Evolutionary conservation across 2,888 invertebrate species (phyloP), one percentile per base, ranked within the genome.

Genomic region (Cheilosia impressa): DNA sequence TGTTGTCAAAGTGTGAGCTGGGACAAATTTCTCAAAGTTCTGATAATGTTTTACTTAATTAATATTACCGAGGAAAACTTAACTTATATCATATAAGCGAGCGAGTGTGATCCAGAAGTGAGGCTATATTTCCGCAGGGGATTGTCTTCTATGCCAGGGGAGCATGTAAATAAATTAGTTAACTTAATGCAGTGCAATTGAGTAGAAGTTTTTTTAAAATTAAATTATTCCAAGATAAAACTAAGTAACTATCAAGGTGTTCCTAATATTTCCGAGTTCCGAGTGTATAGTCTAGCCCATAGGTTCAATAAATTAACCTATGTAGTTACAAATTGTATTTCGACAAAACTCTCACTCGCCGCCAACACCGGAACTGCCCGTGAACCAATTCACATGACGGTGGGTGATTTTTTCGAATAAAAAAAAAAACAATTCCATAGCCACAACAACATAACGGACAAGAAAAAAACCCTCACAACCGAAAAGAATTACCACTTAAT

Each of bases 401-500:
- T 55, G 53, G n/a, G n/a, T 50, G 19, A 55, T n/a, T 24, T 15
- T 13, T 19, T 22, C 2, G 6, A 7, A n/a, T n/a, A 45, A n/a
- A 43, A 4, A 45, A 13, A 17, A 47, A 17, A 47, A 6, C 17
- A 6, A 6, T 7, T 22, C 22, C 13, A 22, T 15, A 50, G 19
- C 15, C 13, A 3, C 31, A 27, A 3, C 31, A 27, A n/a, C 2
- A 9, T n/a, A 13, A 31, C 60, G 53, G 53, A 15, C 34, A 0
- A 53, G 38, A 24, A n/a, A 19, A 19, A 19, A 50, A 19, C 22
- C 13, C 22, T 13, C 22, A 4, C 45, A 47, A 17, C 9, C 17
- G n/a, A 43, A 53, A 31, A 34, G 24, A 55, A 68, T 68, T 45
- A 45, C 68, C 55, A 43, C 31, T 22, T 31, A 55, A 45, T 45